Conservation (phyloP, 1,140 invertebrate species). For the Drosophila pseudoobscura region DNA sequence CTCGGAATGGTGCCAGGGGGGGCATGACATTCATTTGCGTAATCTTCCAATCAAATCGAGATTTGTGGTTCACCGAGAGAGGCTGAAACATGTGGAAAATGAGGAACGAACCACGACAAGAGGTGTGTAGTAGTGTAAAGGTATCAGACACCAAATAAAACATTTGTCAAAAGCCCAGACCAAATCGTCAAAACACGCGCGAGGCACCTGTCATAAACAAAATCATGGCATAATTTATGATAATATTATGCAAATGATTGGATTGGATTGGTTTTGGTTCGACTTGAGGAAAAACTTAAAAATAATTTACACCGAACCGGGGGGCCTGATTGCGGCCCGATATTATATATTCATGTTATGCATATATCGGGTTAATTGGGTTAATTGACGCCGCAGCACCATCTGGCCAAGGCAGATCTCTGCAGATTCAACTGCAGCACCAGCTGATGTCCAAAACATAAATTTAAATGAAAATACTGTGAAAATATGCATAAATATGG, state of each 20-base stretch:
- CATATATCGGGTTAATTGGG: slow-evolving; percentile 77
- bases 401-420: slow-evolving; percentile 5
- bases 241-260: slow-evolving; percentile 65
- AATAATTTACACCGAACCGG: slow-evolving; percentile 15
- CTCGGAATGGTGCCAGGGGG: neutral
- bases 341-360: slow-evolving; percentile 73
- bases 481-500: neutral
- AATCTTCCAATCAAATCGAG: slow-evolving; percentile 63
- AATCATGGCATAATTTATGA: slow-evolving; percentile 74
- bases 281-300: slow-evolving; percentile 37
- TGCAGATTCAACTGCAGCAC: neutral
- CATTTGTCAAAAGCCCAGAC: slow-evolving; percentile 39
- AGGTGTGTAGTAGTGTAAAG: slow-evolving; percentile 29
- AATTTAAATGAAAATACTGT: slow-evolving; percentile 35
- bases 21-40: slow-evolving; percentile 62
- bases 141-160: slow-evolving; percentile 52
- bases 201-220: slow-evolving; percentile 62
- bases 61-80: slow-evolving; percentile 6
- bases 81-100: neutral
- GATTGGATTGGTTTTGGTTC: slow-evolving; percentile 11
- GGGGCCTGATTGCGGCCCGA: slow-evolving; percentile 5
- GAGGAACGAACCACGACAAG: neutral
- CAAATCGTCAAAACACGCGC: slow-evolving; percentile 32
- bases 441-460: slow-evolving; percentile 10
- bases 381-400: slow-evolving; percentile 55